Conservation (phyloP, 2,888 invertebrate species). For the Sinhomidia bicolor region DNA sequence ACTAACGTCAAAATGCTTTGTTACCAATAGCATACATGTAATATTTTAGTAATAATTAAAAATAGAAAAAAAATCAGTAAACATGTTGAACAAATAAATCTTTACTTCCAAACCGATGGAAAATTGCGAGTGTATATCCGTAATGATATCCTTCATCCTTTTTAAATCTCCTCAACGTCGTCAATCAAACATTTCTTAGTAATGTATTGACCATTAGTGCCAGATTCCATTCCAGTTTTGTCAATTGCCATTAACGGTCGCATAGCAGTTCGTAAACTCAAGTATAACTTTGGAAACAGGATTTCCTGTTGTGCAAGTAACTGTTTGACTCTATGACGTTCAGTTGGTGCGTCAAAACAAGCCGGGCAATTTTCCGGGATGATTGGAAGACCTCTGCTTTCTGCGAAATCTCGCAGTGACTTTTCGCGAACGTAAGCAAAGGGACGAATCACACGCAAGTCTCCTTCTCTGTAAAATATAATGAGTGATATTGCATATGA, state of each 20-base stretch:
- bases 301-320: conserved; percentile 89
- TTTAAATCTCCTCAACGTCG: conserved; percentile 64
- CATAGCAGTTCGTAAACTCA: conserved; percentile 89
- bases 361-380: conserved; percentile 86
- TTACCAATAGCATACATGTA: neutral
- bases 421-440: conserved; percentile 93
- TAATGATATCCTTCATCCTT: neutral
- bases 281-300: conserved; percentile 88
- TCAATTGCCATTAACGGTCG: conserved; percentile 86
- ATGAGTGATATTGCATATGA: no score
- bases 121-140: neutral
- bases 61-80: neutral
- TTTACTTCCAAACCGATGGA: neutral
- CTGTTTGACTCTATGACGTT: conserved; percentile 86
- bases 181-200: conserved; percentile 33
- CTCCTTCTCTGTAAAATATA: conserved; percentile 87
- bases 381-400: conserved; percentile 88
- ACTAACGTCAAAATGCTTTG: neutral
- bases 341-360: conserved; percentile 84
- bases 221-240: conserved; percentile 76
- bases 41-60: neutral
- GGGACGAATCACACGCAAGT: conserved; percentile 92
- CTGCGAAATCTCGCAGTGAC: conserved; percentile 88
- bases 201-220: conserved; percentile 46
- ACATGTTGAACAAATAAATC: neutral